Conservation (phyloP, 2,888 invertebrate species). For the Cataglyphis albicans region DNA sequence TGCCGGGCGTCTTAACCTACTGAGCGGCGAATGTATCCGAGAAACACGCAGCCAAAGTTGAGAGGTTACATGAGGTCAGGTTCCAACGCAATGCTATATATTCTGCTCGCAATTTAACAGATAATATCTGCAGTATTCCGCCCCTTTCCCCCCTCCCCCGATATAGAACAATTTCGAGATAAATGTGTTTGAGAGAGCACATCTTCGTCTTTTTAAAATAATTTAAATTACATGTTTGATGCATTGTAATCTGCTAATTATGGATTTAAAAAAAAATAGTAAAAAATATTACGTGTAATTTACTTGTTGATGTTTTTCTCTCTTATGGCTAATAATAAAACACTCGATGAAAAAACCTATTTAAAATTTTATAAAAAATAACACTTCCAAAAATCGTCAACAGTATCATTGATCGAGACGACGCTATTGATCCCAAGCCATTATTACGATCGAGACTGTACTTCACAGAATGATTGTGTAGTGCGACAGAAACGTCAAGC, state of each 20-base stretch:
- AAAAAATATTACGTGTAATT: not conserved
- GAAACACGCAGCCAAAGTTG: slow-evolving; percentile 62
- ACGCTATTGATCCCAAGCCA: slow-evolving; percentile 35
- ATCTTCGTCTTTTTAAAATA: not conserved
- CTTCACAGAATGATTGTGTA: slow-evolving; percentile 23
- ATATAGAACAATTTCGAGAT: slow-evolving; percentile 1
- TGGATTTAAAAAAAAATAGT: not conserved
- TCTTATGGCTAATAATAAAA: not conserved
- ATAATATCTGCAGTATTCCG: slow-evolving; percentile 45
- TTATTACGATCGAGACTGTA: slow-evolving; percentile 35
- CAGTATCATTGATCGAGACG: slow-evolving; percentile 22
- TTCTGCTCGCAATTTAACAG: slow-evolving; percentile 45
- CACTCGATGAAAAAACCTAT: not conserved
- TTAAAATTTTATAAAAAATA: slow-evolving; percentile 30
- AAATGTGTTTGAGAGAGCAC: slow-evolving; percentile 1
- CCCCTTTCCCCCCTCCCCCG: no score
- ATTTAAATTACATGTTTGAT: not conserved
- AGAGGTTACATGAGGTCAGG: slow-evolving; percentile 79
- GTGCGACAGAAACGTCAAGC: slow-evolving; percentile 31
- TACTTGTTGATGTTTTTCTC: not conserved
- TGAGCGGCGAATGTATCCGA: slow-evolving; percentile 70
- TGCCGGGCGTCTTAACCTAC: slow-evolving; percentile 78
- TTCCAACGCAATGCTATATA: slow-evolving; percentile 30
- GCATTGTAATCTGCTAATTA: not conserved
- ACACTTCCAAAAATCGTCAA: slow-evolving; percentile 20